Evolutionary conservation across 2,888 invertebrate species (phyloP).

Genomic region (Hypercompe scribonia): DNA sequence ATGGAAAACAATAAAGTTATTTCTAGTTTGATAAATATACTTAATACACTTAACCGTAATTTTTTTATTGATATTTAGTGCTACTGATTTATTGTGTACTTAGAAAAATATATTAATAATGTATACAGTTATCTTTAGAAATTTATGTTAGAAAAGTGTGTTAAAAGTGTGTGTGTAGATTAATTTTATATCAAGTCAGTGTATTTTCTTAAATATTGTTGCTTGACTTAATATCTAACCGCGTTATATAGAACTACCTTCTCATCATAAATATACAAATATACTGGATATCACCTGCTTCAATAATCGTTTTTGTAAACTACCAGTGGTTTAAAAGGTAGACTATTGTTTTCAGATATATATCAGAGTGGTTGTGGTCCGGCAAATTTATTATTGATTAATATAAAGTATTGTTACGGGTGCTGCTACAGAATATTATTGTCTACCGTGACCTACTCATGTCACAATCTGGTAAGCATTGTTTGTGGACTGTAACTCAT

Average conservation of each 20-base stretch:
- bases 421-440: slow-evolving; percentile 34
- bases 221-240: too few species aligned
- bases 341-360: too few species aligned
- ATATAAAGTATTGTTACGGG: slow-evolving; percentile 46
- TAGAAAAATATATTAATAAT: not conserved
- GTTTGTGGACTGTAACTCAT: slow-evolving; percentile 25
- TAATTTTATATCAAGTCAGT: not conserved
- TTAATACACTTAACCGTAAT: not conserved
- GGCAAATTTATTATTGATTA: slow-evolving; percentile 7
- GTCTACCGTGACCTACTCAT: slow-evolving; percentile 39
- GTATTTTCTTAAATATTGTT: not conserved
- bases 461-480: slow-evolving; percentile 38
- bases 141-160: not conserved
- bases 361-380: too few species aligned
- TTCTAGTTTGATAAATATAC: not conserved
- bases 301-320: too few species aligned
- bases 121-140: too few species aligned
- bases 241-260: too few species aligned
- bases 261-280: too few species aligned
- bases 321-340: too few species aligned
- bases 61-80: not conserved
- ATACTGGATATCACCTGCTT: too few species aligned
- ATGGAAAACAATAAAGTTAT: not conserved
- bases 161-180: not conserved
- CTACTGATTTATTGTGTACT: not conserved